phyloP scores from a whole-genome alignment of 2,113 vertebrate species.

The Neolamprologus tretocephalus region DNA sequence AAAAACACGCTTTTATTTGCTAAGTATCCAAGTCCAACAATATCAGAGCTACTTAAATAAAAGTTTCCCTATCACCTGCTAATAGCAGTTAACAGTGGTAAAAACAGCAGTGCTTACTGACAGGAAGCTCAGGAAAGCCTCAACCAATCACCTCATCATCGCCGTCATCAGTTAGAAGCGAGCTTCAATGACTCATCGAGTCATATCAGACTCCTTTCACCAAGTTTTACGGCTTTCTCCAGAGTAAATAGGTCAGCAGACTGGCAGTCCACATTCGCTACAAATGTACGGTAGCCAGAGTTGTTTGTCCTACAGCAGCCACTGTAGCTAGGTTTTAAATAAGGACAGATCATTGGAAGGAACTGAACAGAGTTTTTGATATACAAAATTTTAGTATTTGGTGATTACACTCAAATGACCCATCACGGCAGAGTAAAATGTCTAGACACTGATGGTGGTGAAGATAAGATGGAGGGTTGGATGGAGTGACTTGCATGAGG shows the following conservation, averaged over 20 bases:
- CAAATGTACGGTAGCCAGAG: neutral
- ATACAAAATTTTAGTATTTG: neutral
- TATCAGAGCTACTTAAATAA: neutral
- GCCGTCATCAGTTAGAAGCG: neutral
- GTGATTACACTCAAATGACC: neutral
- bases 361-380: neutral
- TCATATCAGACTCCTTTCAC: neutral
- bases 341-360: neutral
- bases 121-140: neutral
- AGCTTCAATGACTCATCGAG: neutral
- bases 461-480: neutral
- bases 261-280: neutral
- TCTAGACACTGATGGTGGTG: neutral
- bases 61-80: neutral
- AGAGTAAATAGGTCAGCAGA: neutral
- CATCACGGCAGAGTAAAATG: neutral
- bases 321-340: neutral
- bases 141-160: neutral
- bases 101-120: neutral
- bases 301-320: neutral
- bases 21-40: neutral
- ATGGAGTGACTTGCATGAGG: neutral
- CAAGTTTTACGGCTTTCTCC: rapidly evolving
- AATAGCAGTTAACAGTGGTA: rapidly evolving
- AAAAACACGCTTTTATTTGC: neutral